These are phyloP conservation scores for Caenorhabditis angaria DNA, from an alignment of 2,888 invertebrate species.

Conservation along the genomic window DNA sequence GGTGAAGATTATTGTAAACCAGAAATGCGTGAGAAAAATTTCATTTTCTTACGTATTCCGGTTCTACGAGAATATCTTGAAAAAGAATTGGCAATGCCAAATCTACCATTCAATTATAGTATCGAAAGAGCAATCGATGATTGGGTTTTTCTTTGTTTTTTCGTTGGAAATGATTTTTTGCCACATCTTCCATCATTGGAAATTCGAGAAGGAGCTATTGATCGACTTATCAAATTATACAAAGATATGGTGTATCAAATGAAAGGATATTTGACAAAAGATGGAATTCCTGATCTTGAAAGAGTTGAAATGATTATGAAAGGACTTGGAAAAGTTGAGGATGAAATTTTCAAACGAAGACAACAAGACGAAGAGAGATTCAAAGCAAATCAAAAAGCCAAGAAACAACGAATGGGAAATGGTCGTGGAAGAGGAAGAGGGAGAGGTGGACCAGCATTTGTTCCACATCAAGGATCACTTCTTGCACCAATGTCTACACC, in stretches of 20 bases:
- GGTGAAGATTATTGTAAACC: conserved; percentile 65
- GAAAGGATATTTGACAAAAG: conserved; percentile 84
- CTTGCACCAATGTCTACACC: conserved; percentile 47
- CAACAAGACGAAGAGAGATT: conserved; percentile 75
- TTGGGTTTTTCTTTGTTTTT: conserved; percentile 98
- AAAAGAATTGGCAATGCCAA: conserved; percentile 87
- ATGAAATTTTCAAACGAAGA: conserved; percentile 93
- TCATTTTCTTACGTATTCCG: conserved; percentile 82
- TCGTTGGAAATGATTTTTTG: conserved; percentile 93
- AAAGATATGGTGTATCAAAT: conserved; percentile 77
- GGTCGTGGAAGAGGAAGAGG: conserved; percentile 35
- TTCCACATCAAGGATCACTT: conserved; percentile 40
- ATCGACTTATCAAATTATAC: conserved; percentile 88
- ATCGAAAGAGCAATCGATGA: conserved; percentile 95
- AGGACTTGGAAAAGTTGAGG: conserved; percentile 91
- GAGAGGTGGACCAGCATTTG: conserved; percentile 42
- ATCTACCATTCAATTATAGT: conserved; percentile 90
- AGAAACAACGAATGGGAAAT: conserved; percentile 73
- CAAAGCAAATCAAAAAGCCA: conserved; percentile 77
- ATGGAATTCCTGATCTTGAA: conserved; percentile 90
- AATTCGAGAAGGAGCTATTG: conserved; percentile 84
- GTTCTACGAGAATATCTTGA: conserved; percentile 89
- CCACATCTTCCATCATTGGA: conserved; percentile 97
- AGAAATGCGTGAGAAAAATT: conserved; percentile 66
- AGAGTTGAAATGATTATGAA: conserved; percentile 92